Conservation (phyloP, 2,797 vertebrate species). For the Psittacula derbiana region DNA sequence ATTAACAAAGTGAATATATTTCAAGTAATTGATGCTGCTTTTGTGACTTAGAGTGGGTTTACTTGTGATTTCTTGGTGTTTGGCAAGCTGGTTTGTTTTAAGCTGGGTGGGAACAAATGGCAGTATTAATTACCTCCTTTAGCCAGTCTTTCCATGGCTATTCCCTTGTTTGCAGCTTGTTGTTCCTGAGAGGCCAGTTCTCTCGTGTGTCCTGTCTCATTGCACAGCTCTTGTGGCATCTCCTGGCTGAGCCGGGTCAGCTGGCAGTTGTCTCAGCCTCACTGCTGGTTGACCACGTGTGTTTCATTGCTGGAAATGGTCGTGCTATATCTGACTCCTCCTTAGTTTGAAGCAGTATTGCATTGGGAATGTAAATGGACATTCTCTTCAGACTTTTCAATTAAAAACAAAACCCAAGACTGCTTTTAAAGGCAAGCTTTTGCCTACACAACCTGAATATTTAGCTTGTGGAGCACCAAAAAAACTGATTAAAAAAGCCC, state of each 20-base stretch:
- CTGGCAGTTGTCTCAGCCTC: not conserved
- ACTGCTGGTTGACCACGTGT: not conserved
- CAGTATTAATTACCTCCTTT: not conserved
- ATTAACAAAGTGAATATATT: not conserved
- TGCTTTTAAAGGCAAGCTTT: not conserved
- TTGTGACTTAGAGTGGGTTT: not conserved
- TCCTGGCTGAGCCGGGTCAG: not conserved
- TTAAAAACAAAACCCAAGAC: not conserved
- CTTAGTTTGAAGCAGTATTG: not conserved
- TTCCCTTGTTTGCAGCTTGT: not conserved
- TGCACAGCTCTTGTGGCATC: not conserved
- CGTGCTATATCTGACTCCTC: not conserved
- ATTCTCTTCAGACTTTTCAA: not conserved
- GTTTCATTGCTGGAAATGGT: not conserved
- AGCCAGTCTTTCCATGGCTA: not conserved
- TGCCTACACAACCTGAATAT: not conserved
- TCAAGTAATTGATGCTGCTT: not conserved
- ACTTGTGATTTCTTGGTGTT: not conserved
- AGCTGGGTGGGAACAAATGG: not conserved
- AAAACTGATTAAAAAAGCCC: not conserved
- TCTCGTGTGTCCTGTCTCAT: not conserved
- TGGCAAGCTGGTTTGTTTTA: not conserved
- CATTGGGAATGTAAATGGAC: not conserved
- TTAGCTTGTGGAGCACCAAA: not conserved
- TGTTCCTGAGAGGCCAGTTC: not conserved